Conservation (phyloP, 2,797 vertebrate genomes). For the Cottoperca gobio region DNA sequence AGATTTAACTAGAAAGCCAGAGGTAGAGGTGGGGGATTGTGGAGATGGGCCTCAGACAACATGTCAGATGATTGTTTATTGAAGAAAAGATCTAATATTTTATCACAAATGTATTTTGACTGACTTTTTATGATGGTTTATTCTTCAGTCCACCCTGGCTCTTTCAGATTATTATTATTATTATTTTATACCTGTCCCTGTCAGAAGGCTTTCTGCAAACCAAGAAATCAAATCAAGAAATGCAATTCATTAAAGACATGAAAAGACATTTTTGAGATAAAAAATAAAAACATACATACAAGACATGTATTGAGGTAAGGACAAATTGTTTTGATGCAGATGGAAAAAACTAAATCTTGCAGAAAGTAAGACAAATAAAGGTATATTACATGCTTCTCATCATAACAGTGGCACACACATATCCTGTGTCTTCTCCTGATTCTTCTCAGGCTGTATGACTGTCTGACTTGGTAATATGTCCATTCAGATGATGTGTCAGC, state of each 20-base stretch:
- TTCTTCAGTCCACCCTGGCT: neutral
- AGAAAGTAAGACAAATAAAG: neutral
- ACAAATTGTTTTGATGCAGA: neutral
- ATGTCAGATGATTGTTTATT: neutral
- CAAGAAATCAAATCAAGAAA: too few species aligned
- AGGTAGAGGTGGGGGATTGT: conserved; percentile 43
- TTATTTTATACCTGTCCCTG: conserved; percentile 2
- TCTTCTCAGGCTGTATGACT: neutral
- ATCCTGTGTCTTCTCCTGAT: neutral
- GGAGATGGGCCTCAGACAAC: neutral
- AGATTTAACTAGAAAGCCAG: conserved; percentile 49
- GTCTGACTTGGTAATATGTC: neutral
- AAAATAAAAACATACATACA: neutral
- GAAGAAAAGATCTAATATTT: too few species aligned
- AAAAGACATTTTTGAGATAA: neutral
- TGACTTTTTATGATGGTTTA: neutral
- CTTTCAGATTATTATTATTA: neutral
- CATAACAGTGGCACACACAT: neutral
- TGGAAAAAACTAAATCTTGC: neutral
- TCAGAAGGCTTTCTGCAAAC: too few species aligned
- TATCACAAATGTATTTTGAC: neutral
- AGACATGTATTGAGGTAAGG: neutral
- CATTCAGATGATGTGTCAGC: neutral
- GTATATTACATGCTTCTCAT: neutral
- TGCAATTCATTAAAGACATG: neutral